A percentile compares a stretch with the other conserved stretches of the same genome.
Conservation (phyloP, 2,888 invertebrate species). For the Orthosia gracilis region DNA sequence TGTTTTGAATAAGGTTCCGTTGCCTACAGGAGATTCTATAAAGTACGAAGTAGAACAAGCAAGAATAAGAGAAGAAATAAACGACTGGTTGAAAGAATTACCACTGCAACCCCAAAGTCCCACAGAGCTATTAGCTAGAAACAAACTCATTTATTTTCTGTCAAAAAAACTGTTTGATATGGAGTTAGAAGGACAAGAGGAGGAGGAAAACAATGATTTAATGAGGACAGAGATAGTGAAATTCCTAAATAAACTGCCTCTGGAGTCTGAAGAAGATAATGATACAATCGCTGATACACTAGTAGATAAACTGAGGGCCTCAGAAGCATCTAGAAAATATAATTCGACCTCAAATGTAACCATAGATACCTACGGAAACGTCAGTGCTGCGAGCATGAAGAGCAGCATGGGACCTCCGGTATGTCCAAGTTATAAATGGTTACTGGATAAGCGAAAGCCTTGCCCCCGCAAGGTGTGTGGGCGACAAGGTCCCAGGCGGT, state of each 20-base stretch:
- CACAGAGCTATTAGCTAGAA: conserved; percentile 64
- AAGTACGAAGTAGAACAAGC: conserved; percentile 73
- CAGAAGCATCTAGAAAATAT: conserved; percentile 68
- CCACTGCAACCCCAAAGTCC: conserved; percentile 67
- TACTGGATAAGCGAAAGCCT: neutral
- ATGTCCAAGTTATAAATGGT: conserved; percentile 17
- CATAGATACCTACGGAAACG: conserved; percentile 31
- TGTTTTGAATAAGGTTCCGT: conserved; percentile 73
- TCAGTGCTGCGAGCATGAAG: neutral
- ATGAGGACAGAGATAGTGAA: conserved; percentile 72
- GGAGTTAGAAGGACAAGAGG: conserved; percentile 66
- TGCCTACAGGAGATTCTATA: conserved; percentile 73
- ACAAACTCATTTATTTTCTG: conserved; percentile 72
- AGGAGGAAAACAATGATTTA: conserved; percentile 50
- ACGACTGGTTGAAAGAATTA: conserved; percentile 73
- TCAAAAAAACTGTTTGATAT: conserved; percentile 75
- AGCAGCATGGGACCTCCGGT: neutral
- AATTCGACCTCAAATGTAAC: conserved; percentile 43
- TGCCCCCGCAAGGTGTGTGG: conserved; percentile 7
- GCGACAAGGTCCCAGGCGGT: conserved; percentile 2
- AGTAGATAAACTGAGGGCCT: conserved; percentile 65
- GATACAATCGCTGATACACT: conserved; percentile 64
- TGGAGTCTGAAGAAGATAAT: conserved; percentile 58
- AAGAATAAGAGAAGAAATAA: conserved; percentile 75
- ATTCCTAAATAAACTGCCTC: conserved; percentile 73